phyloP scores from a whole-genome alignment of 2,888 invertebrate genomes.

The Philereme transversata region DNA sequence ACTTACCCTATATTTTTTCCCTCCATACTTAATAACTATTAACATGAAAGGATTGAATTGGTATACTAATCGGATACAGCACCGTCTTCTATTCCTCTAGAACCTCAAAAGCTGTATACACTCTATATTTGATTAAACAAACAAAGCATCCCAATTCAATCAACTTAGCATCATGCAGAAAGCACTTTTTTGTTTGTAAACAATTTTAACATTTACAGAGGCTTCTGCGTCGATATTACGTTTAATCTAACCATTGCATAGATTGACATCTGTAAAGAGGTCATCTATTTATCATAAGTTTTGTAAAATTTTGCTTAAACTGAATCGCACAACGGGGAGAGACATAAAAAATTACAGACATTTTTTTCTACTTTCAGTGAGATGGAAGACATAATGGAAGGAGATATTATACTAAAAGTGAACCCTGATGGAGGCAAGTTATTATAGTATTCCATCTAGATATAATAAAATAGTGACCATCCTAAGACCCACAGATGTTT shows the following conservation, averaged over 20 bases:
- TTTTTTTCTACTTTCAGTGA: constrained; percentile 29
- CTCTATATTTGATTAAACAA: constrained; percentile 11
- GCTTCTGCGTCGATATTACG: not conserved
- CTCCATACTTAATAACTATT: not conserved
- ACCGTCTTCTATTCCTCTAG: not conserved
- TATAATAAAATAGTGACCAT: not conserved
- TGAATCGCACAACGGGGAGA: not conserved
- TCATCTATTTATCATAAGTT: not conserved
- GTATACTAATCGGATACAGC: not conserved
- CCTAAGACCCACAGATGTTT: not conserved
- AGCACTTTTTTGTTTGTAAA: not conserved
- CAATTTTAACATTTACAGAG: not conserved
- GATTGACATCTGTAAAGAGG: too few species aligned
- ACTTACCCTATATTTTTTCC: constrained; percentile 8
- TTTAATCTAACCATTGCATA: not conserved
- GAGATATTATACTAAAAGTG: constrained; percentile 39
- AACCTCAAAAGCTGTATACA: not conserved
- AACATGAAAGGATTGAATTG: not conserved
- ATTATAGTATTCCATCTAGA: not conserved
- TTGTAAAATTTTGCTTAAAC: not conserved
- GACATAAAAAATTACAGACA: not conserved
- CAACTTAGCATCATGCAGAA: constrained; percentile 8
- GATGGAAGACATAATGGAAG: constrained; percentile 40
- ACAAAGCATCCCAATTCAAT: constrained; percentile 6
- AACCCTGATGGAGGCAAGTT: constrained; percentile 37